Conservation (phyloP, 2,797 vertebrate genomes). For the Phrynocephalus forsythii region DNA sequence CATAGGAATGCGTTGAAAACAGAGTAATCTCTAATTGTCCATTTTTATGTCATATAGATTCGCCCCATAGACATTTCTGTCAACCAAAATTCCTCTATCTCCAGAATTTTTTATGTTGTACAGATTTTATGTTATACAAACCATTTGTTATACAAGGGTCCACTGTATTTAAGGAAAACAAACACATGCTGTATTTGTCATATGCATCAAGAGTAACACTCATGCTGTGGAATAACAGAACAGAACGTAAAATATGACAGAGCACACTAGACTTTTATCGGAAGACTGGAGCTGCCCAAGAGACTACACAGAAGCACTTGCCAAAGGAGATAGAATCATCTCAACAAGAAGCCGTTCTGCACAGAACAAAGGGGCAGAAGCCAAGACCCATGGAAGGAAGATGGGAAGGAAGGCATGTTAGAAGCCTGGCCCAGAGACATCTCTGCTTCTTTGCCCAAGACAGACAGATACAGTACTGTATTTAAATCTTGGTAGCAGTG, state of each 20-base stretch:
- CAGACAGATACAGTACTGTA: neutral
- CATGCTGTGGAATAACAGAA: neutral
- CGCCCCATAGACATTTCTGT: too few relatives aligned
- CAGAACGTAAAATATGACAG: constrained; percentile 25
- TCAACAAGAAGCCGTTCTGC: neutral
- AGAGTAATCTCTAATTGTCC: too few relatives aligned
- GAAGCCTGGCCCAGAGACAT: neutral
- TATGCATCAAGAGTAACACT: neutral
- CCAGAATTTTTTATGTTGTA: too few relatives aligned
- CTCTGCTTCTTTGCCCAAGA: neutral
- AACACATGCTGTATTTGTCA: neutral
- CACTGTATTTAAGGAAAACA: neutral
- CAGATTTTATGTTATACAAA: too few relatives aligned
- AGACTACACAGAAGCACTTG: constrained; percentile 29
- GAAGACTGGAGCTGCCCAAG: constrained; percentile 45
- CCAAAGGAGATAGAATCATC: constrained; percentile 39
- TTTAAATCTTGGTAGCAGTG: neutral
- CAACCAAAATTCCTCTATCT: too few relatives aligned
- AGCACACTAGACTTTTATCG: constrained; percentile 46
- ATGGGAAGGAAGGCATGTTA: neutral
- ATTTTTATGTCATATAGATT: too few relatives aligned
- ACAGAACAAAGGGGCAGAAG: constrained; percentile 3
- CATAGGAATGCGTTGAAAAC: too few relatives aligned
- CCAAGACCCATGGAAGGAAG: neutral
- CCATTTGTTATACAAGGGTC: too few relatives aligned